phyloP scores from a whole-genome alignment of 2,113 vertebrate genomes.

The Gopherus flavomarginatus region DNA sequence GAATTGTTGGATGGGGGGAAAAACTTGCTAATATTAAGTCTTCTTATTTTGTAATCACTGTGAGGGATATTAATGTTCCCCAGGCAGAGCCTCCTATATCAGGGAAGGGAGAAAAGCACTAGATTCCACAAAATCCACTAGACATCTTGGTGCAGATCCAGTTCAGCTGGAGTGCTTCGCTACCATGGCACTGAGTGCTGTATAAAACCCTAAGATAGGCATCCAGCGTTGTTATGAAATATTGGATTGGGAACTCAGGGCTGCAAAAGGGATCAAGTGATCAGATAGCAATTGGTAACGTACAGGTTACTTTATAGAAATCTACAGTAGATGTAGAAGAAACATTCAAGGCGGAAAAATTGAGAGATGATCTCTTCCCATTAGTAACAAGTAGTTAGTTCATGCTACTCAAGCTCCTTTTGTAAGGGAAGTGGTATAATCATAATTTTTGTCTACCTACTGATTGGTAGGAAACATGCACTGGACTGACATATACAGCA shows the following conservation, averaged over 20 bases:
- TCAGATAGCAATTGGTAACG: not conserved
- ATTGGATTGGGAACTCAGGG: not conserved
- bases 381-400: not conserved
- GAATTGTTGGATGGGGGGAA: constrained; percentile 18
- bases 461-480: not conserved
- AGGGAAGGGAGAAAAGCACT: not conserved
- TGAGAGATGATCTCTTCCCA: not conserved
- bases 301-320: not conserved
- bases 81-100: not conserved
- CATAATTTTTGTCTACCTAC: not conserved
- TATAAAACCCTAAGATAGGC: accelerated
- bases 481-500: not conserved
- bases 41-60: not conserved
- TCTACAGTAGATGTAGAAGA: not conserved
- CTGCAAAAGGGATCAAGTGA: not conserved
- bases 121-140: not conserved
- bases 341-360: not conserved
- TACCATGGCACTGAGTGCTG: not conserved
- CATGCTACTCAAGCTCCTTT: not conserved
- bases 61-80: accelerated
- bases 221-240: not conserved
- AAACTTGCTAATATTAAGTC: not conserved
- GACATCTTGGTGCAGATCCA: not conserved
- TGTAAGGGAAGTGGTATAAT: not conserved
- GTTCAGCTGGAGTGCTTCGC: accelerated